Evolutionary conservation across 2,888 invertebrate genomes (phyloP).

Genomic region (Nasonovia ribisnigri): DNA sequence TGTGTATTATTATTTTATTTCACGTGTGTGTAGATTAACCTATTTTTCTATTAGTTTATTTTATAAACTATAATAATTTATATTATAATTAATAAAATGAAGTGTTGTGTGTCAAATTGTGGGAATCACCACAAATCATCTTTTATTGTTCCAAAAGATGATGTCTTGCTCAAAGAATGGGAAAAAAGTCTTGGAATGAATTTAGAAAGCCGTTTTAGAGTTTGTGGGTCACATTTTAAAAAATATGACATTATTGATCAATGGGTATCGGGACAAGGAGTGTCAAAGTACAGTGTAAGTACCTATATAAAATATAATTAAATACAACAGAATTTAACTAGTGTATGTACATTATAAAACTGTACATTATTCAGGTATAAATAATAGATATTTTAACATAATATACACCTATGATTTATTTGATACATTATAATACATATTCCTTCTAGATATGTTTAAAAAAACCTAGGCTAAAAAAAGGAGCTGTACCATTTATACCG

Average conservation of each 20-base stretch:
- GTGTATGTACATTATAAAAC: not conserved
- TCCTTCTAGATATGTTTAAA: not conserved
- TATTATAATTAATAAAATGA: not conserved
- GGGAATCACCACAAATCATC: not conserved
- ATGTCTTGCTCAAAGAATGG: not conserved
- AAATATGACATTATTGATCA: not conserved
- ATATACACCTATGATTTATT: not conserved
- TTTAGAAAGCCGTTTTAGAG: not conserved
- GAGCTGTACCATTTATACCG: not conserved
- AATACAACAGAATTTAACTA: not conserved
- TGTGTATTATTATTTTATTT: not conserved
- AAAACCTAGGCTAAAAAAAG: not conserved
- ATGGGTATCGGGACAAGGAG: not conserved
- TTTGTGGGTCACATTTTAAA: not conserved
- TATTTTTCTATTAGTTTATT: not conserved
- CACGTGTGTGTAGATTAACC: not conserved
- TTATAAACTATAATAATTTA: not conserved
- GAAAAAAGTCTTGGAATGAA: constrained; percentile 6
- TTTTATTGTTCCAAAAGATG: not conserved
- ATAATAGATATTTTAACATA: not conserved
- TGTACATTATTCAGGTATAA: not conserved
- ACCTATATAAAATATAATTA: not conserved
- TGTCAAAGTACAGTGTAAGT: not conserved
- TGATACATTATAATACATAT: not conserved
- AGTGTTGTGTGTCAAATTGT: not conserved